Conservation (phyloP, 2,888 invertebrate genomes). For the Hydroisotoma schaefferi region DNA sequence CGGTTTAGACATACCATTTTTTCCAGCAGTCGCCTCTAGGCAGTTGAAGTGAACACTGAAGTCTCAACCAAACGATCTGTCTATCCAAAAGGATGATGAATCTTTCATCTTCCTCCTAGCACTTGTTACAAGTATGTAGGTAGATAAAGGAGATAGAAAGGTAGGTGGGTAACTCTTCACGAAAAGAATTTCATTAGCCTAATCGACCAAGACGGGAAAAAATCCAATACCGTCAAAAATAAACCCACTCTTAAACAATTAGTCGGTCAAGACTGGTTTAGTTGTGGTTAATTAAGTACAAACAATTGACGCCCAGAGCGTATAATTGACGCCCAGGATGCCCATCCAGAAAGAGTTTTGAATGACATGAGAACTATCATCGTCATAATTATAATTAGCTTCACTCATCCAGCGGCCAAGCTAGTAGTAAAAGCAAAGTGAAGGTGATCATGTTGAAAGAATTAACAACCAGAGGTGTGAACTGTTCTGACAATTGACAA, state of each 20-base stretch:
- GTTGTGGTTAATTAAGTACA: constrained; percentile 20
- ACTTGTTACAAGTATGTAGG: neutral
- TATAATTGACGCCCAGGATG: constrained; percentile 17
- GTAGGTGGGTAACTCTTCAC: too few relatives aligned
- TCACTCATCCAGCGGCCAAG: too few relatives aligned
- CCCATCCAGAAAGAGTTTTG: constrained; percentile 10
- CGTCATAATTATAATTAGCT: constrained; percentile 12
- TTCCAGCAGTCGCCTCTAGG: constrained; percentile 14
- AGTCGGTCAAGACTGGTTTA: constrained; percentile 17
- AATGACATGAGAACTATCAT: constrained; percentile 17
- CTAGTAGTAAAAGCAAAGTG: too few relatives aligned
- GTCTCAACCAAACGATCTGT: neutral
- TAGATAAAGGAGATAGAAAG: too few relatives aligned
- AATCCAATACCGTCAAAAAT: constrained; percentile 9
- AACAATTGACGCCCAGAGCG: constrained; percentile 21
- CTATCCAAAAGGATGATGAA: constrained; percentile 7
- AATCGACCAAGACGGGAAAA: constrained; percentile 17
- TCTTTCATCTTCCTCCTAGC: constrained; percentile 8
- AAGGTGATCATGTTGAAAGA: constrained; percentile 20
- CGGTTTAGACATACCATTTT: constrained; percentile 21
- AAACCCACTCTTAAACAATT: constrained; percentile 14
- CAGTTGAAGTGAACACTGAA: constrained; percentile 7
- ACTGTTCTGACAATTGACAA: constrained; percentile 21
- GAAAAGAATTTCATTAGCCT: constrained; percentile 17
- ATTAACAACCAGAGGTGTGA: constrained; percentile 20